A percentile compares a stretch with the other conserved stretches of the same genome.
Evolutionary conservation across 92 coral and sea anemone species (phyloP).

Genomic region (Desmophyllum pertusum): DNA sequence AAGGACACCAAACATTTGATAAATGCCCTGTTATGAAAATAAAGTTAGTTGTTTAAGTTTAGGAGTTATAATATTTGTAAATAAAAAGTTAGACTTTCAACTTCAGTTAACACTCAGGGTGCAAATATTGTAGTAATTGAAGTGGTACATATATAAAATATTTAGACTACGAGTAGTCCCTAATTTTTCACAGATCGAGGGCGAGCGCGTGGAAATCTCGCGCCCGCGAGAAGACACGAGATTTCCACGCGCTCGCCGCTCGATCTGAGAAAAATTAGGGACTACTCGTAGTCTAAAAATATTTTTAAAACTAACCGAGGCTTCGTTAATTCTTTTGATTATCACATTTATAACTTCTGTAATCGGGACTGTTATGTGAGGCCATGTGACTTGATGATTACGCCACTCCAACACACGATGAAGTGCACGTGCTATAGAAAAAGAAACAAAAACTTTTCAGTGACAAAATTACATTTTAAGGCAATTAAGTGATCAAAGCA

Average conservation of each 20-base stretch:
- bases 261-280: no score
- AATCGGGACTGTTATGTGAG: conserved; percentile 73
- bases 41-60: no score
- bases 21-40: conserved; percentile 69
- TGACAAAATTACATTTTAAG: background rate
- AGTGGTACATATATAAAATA: no score
- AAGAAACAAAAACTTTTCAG: background rate
- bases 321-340: conserved; percentile 88
- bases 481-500: background rate
- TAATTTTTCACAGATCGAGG: no score
- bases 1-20: conserved; percentile 95
- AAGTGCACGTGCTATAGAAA: conserved; percentile 81
- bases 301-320: conserved; percentile 74
- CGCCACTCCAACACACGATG: conserved; percentile 82
- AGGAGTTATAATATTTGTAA: no score
- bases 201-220: no score
- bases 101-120: background rate
- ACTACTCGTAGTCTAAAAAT: no score
- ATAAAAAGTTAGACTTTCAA: no score
- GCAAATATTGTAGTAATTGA: background rate
- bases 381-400: conserved; percentile 89
- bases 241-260: no score
- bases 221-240: no score
- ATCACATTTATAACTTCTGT: conserved; percentile 74
- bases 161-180: no score